Conservation (phyloP, 2,888 invertebrate genomes). For the Leptogaster cylindrica region DNA sequence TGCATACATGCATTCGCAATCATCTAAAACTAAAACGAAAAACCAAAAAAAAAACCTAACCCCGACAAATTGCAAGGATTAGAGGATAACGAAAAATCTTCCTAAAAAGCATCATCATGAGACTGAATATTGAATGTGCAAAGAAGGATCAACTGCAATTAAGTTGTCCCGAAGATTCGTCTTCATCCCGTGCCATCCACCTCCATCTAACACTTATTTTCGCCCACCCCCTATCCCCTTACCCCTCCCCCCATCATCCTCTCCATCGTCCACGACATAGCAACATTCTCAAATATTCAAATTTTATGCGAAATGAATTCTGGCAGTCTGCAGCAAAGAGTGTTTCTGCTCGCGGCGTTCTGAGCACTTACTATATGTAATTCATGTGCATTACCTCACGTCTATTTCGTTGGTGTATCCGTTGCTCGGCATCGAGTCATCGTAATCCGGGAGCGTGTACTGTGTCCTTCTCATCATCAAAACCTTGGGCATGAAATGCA, state of each 20-base stretch:
- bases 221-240: too few relatives aligned
- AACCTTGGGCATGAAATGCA: slow-evolving; percentile 88
- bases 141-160: slow-evolving; percentile 8
- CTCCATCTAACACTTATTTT: not conserved
- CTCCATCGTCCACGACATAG: too few relatives aligned
- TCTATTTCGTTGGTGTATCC: slow-evolving; percentile 84
- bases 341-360: not conserved
- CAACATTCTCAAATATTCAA: not conserved
- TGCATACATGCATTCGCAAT: not conserved
- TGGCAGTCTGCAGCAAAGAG: not conserved
- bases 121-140: slow-evolving; percentile 9
- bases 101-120: not conserved
- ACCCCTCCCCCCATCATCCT: too few relatives aligned
- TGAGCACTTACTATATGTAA: not conserved
- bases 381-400: slow-evolving; percentile 69
- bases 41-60: slow-evolving; percentile 14
- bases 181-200: not conserved
- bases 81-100: slow-evolving; percentile 10
- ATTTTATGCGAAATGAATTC: slow-evolving; percentile 1
- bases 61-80: slow-evolving; percentile 20
- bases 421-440: slow-evolving; percentile 78
- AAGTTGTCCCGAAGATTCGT: not conserved
- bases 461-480: slow-evolving; percentile 91
- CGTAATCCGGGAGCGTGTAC: slow-evolving; percentile 83
- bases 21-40: too few relatives aligned